phyloP scores from a whole-genome alignment of 2,113 vertebrate genomes.

The Burhinus oedicnemus region DNA sequence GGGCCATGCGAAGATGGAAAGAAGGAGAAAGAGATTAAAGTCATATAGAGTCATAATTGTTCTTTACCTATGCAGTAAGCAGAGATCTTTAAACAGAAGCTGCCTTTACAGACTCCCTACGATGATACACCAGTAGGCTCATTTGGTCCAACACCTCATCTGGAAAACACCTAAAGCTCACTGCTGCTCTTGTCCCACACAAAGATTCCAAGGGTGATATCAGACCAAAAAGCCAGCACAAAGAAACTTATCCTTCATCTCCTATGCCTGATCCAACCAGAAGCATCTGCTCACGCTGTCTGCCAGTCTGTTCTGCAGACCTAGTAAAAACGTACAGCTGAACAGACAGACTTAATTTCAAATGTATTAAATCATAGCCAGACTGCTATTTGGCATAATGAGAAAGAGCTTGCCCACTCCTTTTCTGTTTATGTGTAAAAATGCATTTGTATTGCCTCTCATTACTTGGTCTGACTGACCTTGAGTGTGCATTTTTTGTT shows the following conservation, averaged over 20 bases:
- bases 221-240: neutral
- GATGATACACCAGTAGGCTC: neutral
- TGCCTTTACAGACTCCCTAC: neutral
- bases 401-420: slow-evolving; percentile 40
- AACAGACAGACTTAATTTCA: slow-evolving; percentile 68
- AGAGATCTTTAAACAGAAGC: neutral
- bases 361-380: slow-evolving; percentile 64
- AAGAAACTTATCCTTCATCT: slow-evolving; percentile 13
- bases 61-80: neutral
- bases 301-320: slow-evolving; percentile 62
- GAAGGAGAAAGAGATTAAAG: neutral
- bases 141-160: neutral
- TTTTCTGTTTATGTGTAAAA: slow-evolving; percentile 43
- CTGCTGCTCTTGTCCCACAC: neutral
- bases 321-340: slow-evolving; percentile 58
- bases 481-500: neutral
- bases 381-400: slow-evolving; percentile 47
- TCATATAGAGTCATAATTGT: neutral
- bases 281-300: slow-evolving; percentile 61
- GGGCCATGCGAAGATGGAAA: neutral
- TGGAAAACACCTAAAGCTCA: neutral
- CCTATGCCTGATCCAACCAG: neutral
- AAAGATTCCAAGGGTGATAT: neutral
- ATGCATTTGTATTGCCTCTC: slow-evolving; percentile 23
- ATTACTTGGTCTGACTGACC: slow-evolving; percentile 35